These are phyloP conservation scores for Neogale vison DNA, from an alignment of 2,113 vertebrate species.

Conservation along the genomic window DNA sequence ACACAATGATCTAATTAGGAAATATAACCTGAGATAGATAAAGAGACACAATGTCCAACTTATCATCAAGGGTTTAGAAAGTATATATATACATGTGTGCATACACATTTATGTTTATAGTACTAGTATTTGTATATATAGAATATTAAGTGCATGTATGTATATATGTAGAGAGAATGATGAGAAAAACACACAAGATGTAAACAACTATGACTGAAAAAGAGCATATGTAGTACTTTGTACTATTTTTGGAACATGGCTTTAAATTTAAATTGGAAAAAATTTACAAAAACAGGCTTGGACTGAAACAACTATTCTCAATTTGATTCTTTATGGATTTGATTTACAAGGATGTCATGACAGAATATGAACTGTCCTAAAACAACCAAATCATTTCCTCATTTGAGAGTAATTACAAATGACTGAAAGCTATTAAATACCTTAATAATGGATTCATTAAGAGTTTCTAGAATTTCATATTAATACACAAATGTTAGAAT, in stretches of 20 bases:
- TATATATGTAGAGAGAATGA: neutral
- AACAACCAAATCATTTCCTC: neutral
- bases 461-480: neutral
- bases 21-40: neutral
- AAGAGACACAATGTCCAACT: neutral
- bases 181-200: neutral
- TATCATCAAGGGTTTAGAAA: neutral
- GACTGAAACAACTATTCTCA: neutral
- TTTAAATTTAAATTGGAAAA: neutral
- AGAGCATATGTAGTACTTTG: neutral
- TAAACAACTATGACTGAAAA: neutral
- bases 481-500: neutral
- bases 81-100: neutral
- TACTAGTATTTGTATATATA: neutral
- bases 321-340: neutral
- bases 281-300: neutral
- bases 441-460: neutral
- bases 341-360: neutral
- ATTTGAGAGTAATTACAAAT: neutral
- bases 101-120: neutral
- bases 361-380: neutral
- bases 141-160: neutral
- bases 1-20: neutral
- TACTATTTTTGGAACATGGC: neutral
- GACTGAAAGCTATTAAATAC: neutral